These are phyloP conservation scores for Halcyon smyrnensis DNA, from an alignment of 2,797 vertebrate species.

Conservation along the genomic window DNA sequence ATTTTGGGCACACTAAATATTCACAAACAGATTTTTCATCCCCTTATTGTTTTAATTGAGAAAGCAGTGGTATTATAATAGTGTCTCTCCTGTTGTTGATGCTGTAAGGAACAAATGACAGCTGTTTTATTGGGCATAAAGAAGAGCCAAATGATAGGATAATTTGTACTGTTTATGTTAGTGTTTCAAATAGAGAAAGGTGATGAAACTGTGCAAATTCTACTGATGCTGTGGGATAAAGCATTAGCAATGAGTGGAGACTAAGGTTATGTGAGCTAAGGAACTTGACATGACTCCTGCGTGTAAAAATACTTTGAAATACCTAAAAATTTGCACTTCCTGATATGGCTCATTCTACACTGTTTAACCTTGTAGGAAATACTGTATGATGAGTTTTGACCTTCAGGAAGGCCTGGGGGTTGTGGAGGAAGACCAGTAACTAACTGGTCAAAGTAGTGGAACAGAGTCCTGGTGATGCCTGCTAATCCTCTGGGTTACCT, in stretches of 20 bases:
- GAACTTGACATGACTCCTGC: neutral
- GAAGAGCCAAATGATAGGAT: neutral
- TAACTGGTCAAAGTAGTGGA: neutral
- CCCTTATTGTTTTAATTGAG: neutral
- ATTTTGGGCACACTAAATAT: neutral
- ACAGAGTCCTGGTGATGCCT: neutral
- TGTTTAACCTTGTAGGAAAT: neutral
- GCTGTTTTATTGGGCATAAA: neutral
- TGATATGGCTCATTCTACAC: neutral
- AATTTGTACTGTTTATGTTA: neutral
- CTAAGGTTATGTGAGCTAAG: neutral
- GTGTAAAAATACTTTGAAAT: neutral
- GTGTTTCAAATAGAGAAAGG: slow-evolving; percentile 1
- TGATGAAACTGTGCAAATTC: neutral
- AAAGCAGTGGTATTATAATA: neutral
- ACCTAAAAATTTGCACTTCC: neutral
- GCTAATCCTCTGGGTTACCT: neutral
- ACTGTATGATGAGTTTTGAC: neutral
- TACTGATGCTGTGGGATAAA: neutral
- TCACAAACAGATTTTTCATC: neutral
- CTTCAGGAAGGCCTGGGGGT: neutral
- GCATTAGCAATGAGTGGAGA: neutral
- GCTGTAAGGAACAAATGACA: neutral
- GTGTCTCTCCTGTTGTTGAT: neutral
- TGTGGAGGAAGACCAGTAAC: neutral